Evolutionary conservation across 2,113 vertebrate species (phyloP).

Genomic region (Notothenia coriiceps): DNA sequence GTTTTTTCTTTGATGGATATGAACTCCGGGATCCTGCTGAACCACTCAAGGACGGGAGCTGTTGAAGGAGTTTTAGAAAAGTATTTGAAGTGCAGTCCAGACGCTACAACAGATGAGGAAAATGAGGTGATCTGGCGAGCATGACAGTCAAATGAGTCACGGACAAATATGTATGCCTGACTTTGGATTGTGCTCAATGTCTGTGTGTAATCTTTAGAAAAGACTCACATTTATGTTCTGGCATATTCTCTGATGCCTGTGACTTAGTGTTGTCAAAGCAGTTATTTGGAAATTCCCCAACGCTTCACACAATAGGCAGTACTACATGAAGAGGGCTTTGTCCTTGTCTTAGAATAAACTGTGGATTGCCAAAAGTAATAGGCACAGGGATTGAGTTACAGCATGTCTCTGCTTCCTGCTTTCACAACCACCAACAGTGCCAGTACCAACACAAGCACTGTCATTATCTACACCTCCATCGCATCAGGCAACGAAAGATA

Average conservation of each 20-base stretch:
- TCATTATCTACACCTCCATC: slow-evolving; percentile 5
- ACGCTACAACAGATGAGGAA: neutral
- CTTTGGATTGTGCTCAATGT: slow-evolving; percentile 11
- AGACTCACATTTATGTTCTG: slow-evolving; percentile 30
- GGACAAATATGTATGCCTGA: slow-evolving; percentile 2
- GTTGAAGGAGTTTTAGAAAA: neutral
- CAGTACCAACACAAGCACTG: neutral
- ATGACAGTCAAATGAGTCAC: slow-evolving; percentile 22
- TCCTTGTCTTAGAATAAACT: slow-evolving; percentile 40
- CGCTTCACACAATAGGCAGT: slow-evolving; percentile 41
- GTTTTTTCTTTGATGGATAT: neutral
- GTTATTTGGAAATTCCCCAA: slow-evolving; percentile 51
- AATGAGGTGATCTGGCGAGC: neutral
- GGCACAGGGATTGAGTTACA: slow-evolving; percentile 8
- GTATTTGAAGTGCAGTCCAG: slow-evolving; percentile 7
- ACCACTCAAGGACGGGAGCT: neutral
- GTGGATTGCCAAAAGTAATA: slow-evolving; percentile 22
- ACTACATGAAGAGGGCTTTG: slow-evolving; percentile 29
- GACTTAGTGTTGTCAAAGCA: slow-evolving; percentile 46
- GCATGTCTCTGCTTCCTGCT: slow-evolving; percentile 7
- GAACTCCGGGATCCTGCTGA: neutral
- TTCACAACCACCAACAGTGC: slow-evolving; percentile 11
- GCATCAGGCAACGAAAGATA: neutral
- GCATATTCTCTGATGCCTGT: slow-evolving; percentile 30
- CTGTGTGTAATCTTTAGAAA: slow-evolving; percentile 13